These are phyloP conservation scores for Idris sp. DNA, from an alignment of 1,140 invertebrate genomes.

Conservation along the genomic window DNA sequence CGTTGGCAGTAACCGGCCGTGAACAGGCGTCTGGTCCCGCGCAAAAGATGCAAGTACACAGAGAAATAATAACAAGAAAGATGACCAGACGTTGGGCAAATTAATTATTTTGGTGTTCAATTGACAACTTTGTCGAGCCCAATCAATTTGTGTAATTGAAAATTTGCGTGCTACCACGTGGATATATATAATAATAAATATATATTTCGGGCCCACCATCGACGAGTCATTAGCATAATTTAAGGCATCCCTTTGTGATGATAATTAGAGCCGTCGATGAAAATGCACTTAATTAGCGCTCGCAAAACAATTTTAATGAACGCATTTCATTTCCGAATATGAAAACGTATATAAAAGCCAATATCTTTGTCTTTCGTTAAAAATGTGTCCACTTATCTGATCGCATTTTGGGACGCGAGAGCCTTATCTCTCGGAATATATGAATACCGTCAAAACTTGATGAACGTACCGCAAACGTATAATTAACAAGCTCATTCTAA, in stretches of 20 bases:
- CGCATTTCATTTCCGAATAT: constrained; percentile 53
- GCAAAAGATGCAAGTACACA: constrained; percentile 23
- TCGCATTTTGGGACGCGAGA: constrained; percentile 56
- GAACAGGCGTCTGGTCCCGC: constrained; percentile 40
- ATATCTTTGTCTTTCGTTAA: constrained; percentile 57
- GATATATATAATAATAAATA: too few species aligned
- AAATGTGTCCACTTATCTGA: constrained; percentile 54
- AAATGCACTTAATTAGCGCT: constrained; percentile 62
- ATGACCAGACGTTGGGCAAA: too few species aligned
- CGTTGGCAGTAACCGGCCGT: constrained; percentile 65
- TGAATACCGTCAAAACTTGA: constrained; percentile 51
- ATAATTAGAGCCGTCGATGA: constrained; percentile 57
- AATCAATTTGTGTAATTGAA: too few species aligned
- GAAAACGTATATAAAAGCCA: constrained; percentile 51
- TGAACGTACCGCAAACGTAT: constrained; percentile 43
- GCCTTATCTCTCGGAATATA: constrained; percentile 45
- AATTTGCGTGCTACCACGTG: too few species aligned
- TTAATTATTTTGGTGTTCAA: too few species aligned
- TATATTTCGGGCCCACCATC: constrained; percentile 28
- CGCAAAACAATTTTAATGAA: constrained; percentile 57
- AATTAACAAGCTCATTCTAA: constrained; percentile 46
- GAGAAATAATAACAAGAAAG: too few species aligned
- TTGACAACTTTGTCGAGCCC: too few species aligned
- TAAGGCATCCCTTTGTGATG: constrained; percentile 45
- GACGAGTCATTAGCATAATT: constrained; percentile 55